Conservation (phyloP, 1,140 invertebrate genomes). For the Brevipalpus yothersi region DNA sequence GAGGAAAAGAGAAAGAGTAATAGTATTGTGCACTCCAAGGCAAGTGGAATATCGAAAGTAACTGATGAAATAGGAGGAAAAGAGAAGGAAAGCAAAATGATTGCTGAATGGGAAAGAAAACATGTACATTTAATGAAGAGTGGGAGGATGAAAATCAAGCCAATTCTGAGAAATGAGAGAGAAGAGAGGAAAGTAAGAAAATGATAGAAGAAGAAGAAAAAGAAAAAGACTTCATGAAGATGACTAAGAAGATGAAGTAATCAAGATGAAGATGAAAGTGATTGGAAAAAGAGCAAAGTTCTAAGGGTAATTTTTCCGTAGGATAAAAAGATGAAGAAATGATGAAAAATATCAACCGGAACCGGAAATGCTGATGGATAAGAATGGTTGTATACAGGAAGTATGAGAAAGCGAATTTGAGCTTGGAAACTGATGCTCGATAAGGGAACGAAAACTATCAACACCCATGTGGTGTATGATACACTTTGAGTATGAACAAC, state of each 20-base stretch:
- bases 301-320: not conserved
- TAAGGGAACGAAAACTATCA: too few relatives aligned
- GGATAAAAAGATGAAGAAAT: too few relatives aligned
- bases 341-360: too few relatives aligned
- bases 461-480: too few relatives aligned
- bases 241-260: not conserved
- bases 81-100: not conserved
- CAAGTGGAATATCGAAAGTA: not conserved
- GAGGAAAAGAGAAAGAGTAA: too few relatives aligned
- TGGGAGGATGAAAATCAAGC: not conserved
- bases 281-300: not conserved
- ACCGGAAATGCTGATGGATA: too few relatives aligned
- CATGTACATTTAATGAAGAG: not conserved
- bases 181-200: not conserved
- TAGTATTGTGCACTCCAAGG: not conserved
- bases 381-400: too few relatives aligned
- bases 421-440: too few relatives aligned
- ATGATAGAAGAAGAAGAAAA: not conserved
- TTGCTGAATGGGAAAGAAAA: too few relatives aligned
- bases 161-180: not conserved
- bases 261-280: not conserved
- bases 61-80: not conserved
- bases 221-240: not conserved
- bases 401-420: too few relatives aligned
- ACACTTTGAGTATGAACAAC: too few relatives aligned